phyloP scores from a whole-genome alignment of 64 coral and sea anemone species.

The Stichodactyla mertensii region DNA sequence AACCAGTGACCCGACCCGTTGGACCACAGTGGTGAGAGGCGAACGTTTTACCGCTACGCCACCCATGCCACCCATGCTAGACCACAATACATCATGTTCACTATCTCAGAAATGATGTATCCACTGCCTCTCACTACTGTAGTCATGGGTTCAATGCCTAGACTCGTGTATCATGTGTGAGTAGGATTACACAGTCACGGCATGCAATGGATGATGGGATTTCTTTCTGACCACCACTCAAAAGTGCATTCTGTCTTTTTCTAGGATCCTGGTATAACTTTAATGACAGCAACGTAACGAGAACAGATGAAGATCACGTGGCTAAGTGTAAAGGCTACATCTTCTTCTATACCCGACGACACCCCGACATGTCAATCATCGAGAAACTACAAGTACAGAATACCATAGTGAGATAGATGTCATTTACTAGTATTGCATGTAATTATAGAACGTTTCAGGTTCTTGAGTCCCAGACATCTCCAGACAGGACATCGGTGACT shows the following conservation, averaged over 20 bases:
- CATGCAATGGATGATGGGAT: too few relatives aligned
- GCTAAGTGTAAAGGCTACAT: slow-evolving; percentile 86
- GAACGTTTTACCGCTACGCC: too few relatives aligned
- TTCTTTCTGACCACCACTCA: neutral
- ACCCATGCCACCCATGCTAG: too few relatives aligned
- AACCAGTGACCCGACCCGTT: too few relatives aligned
- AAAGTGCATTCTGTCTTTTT: neutral
- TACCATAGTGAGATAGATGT: slow-evolving; percentile 10
- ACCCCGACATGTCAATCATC: slow-evolving; percentile 89
- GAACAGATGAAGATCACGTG: slow-evolving; percentile 75
- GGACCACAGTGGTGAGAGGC: too few relatives aligned
- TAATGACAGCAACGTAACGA: slow-evolving; percentile 85
- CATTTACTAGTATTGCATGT: neutral
- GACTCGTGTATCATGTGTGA: too few relatives aligned
- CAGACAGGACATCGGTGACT: neutral
- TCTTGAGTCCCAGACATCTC: neutral
- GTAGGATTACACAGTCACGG: too few relatives aligned
- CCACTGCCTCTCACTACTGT: too few relatives aligned
- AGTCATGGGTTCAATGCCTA: too few relatives aligned
- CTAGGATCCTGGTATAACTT: slow-evolving; percentile 98
- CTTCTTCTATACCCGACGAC: slow-evolving; percentile 91
- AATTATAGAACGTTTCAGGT: neutral
- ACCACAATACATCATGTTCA: too few relatives aligned
- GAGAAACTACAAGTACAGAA: slow-evolving; percentile 57
- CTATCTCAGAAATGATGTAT: too few relatives aligned